These are phyloP conservation scores for Spizaetus ornatus DNA, from an alignment of 2,113 vertebrate genomes.

Conservation along the genomic window DNA sequence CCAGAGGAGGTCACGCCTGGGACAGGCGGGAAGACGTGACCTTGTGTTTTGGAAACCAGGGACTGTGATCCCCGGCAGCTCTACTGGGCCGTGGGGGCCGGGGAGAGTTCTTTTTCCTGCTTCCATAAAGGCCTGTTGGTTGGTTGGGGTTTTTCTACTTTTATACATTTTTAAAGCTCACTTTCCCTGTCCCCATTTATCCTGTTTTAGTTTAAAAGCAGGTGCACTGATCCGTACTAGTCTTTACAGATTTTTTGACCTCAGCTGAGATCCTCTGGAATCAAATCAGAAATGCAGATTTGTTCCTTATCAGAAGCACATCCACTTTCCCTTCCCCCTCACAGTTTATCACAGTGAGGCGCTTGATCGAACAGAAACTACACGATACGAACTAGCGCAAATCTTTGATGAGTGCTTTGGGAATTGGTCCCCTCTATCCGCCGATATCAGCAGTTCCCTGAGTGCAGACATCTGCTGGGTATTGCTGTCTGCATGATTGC, in stretches of 20 bases:
- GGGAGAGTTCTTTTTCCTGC: background rate
- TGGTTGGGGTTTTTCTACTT: fast-evolving
- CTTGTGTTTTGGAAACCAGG: background rate
- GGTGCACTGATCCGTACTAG: background rate
- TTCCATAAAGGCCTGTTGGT: background rate
- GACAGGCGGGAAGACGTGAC: fast-evolving
- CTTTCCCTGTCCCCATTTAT: background rate
- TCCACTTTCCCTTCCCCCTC: background rate
- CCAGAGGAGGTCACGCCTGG: background rate
- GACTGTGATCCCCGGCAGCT: background rate
- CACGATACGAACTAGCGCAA: fast-evolving
- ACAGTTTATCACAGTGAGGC: background rate
- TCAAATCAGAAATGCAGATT: background rate
- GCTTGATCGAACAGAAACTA: background rate
- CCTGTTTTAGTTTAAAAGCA: background rate
- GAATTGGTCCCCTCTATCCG: background rate
- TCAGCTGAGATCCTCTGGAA: background rate
- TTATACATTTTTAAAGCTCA: background rate
- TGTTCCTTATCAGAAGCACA: background rate
- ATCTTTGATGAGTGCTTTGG: background rate
- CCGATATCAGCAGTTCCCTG: background rate
- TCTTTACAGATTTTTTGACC: background rate
- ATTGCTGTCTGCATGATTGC: background rate
- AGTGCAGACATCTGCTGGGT: background rate
- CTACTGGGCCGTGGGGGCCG: fast-evolving